Conservation (phyloP, 2,888 invertebrate species). For the Leptura quadrifasciata region DNA sequence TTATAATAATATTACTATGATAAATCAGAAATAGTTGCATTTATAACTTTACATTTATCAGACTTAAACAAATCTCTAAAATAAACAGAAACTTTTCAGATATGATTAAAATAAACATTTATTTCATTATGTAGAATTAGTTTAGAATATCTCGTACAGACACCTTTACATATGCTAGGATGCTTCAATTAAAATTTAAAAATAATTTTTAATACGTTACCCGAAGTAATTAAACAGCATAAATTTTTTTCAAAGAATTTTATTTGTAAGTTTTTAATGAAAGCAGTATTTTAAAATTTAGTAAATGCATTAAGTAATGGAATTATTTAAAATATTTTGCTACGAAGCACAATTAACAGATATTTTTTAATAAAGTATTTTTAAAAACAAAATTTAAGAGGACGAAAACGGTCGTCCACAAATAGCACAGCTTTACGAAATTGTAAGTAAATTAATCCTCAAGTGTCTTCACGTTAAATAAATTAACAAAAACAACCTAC, state of each 20-base stretch:
- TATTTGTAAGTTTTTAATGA: too few relatives aligned
- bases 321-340: background rate
- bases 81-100: background rate
- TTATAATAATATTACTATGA: background rate
- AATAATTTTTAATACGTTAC: too few relatives aligned
- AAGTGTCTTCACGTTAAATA: background rate
- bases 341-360: background rate
- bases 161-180: too few relatives aligned
- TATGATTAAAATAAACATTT: background rate
- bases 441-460: background rate
- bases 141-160: background rate
- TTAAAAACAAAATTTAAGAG: background rate
- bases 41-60: background rate
- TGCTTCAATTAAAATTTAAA: too few relatives aligned
- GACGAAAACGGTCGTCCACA: background rate
- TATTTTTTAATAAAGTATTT: background rate
- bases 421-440: constrained; percentile 8
- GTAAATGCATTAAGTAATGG: background rate
- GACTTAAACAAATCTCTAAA: background rate
- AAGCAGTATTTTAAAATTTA: background rate
- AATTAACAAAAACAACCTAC: constrained; percentile 34
- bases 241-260: too few relatives aligned
- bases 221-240: too few relatives aligned
- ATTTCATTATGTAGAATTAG: background rate
- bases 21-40: background rate